Base-by-base conservation (phyloP, 2,797 vertebrate genomes). In the Falco novaeseelandiae region DNA sequence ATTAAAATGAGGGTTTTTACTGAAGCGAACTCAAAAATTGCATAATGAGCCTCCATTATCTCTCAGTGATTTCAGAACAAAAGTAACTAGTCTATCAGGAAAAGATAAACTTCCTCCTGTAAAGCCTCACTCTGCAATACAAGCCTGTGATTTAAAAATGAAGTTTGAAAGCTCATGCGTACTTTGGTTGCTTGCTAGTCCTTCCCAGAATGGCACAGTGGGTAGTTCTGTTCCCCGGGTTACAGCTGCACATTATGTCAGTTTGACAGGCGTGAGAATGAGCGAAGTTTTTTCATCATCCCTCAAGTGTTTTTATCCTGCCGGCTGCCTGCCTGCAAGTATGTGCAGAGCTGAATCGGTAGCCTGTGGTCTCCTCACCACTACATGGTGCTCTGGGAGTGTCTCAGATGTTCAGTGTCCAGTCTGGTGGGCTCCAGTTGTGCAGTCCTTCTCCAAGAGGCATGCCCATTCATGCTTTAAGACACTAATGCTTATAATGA, bases 21-120 rank as follows among this genome's bases (percentile, higher is more conserved):
- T 81, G 67, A 74, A 95, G 89, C 32, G 61, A 54, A 85, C 44
- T 87, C 7, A 77, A 83, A 96, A 92, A 89, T 67, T 89, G 57
- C 57, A 69, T 94, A 93, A 95, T 32, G n/a, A 91, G 16, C 27
- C 52, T 77, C 36, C 20, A 46, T 83, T 95, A 59, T 85, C n/a
- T 91, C 36, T 83, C 61, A 66, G 32, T 40, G 49, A 74, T 93
- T 95, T 90, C 66, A 73, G 63, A 94, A 95, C 54, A 61, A 38
- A 80, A 61, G 52, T 40, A 79, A 17, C 27, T 59, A n/a, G n/a
- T 65, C 62, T 91, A 57, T 44, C 42, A 78, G 66, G 55, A 57
- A 67, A 83, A 85, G 12, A 63, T 54, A 70, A 71, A 74, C 29
- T 67, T 85, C n/a, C 18, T 82, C 22, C n/a, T 42, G 2, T 80